Base-by-base conservation (phyloP, 2,888 invertebrate species). In the Drosophila leonis region DNA sequence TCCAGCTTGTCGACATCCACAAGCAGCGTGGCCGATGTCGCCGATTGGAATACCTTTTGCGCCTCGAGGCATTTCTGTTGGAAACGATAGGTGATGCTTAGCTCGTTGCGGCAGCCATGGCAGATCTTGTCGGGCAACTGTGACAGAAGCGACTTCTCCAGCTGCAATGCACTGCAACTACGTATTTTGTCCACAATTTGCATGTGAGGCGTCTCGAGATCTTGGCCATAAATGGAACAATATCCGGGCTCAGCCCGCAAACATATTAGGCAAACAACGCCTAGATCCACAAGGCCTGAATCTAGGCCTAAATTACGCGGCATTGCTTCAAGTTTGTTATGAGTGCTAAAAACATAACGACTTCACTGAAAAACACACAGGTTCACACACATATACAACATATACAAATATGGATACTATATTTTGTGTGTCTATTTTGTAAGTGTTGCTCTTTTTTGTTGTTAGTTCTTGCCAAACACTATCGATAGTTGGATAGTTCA, bases 121-220 rank as follows among this genome's bases (percentile, higher is more conserved):
- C 93, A 93, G 46, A 93, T 93, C 69, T 92, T 92, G 44, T 92
- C 90, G 0, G 93, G 93, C 29, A 92, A 70, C 56, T 90, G 82
- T n/a, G 81, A 68, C 24, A 82, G 78, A 12, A 91, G 55, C 31
- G 88, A 82, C 15, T 76, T 72, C n/a, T 84, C 82, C 31, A 92
- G 70, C 60, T 82, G 75, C 31, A 92, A 59, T 15, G 88, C 84
- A 5, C 92, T 91, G 63, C 93, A 92, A 51, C 79, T 75, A 56
- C 91, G 87, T 42, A 93, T 93, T 73, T 92, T 93, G 4, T 93
- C 92, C 15, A 89, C 83, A 52, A 92, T 89, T 10, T 77, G 78
- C 48, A 91, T 65, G 13, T 88, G 82, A 2, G 80, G 75, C 4
- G 83, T 75, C 41, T 90, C 88, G 9, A 72, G 66, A 51, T 92